Evolutionary conservation across 2,888 invertebrate species (phyloP), one percentile per base, ranked within the genome.

Genomic region (Yponomeuta cagnagella): DNA sequence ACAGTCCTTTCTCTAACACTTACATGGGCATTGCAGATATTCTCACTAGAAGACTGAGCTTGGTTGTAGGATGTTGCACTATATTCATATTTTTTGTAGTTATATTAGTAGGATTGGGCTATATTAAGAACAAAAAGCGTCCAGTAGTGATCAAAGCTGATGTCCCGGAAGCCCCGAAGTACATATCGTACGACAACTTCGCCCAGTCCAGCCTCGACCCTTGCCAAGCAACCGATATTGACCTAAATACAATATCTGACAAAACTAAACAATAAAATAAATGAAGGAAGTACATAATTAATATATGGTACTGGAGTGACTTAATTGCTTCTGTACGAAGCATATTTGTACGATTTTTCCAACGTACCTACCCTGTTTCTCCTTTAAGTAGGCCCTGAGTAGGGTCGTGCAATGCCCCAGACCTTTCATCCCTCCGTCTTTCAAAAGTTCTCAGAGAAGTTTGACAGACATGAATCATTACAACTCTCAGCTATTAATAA

Each of bases 51-150:
- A 94, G 97, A 75, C 92, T 97, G 72, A 97, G 97, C 48, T 93
- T 97, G 75, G 96, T 97, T 77, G 95, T 97, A 71, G 97, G 97
- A 70, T 96, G 96, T 82, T 96, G 96, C 81, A 94, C 97, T 93
- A 97, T 97, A 71, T 96, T 97, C 79, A 94, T 97, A 73, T 96
- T 97, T 70, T 97, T 97, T 82, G 94, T 97, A 70, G 95, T 97
- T 43, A 93, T 97, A 79, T 96, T 97, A 71, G 96, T 97, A n/a
- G 95, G 96, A 68, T 93, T 97, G 74, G 96, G 96, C 43, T 97
- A 97, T 83, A 94, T 97, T 74, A 97, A 97, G 86, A 94, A 96
- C 74, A 96, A 97, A 87, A 96, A 97, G 86, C 95, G 97, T 79
- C 93, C 96, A 75, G 95, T 95, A 74, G 94, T 95, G 37, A 94